Base-by-base conservation (phyloP, 2,888 invertebrate genomes). In the Psylliodes chrysocephalus region DNA sequence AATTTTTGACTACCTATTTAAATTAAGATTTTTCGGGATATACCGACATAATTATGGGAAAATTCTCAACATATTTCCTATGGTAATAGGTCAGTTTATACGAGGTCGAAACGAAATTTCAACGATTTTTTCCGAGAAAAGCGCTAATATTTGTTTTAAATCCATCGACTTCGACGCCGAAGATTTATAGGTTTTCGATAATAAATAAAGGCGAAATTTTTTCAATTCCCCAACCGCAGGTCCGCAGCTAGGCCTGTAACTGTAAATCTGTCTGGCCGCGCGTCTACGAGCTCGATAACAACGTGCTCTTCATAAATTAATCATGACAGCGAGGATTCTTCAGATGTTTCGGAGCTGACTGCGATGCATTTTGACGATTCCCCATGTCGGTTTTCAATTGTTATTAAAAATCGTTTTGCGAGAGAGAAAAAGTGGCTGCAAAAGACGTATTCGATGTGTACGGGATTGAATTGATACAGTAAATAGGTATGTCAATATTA, bases 261-360 rank as follows among this genome's bases (percentile, higher is more conserved):
- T 73, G 76, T 77, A 75, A 72, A 73, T 72, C 69, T n/a, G 76
- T 77, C 77, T 77, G 77, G 77, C 75, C 73, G 75, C 74, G 74
- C 71, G 76, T 76, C 77, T 77, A 76, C 73, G 70, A 72, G 67
- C 59, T 70, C 70, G 70, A 72, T 70, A 69, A 67, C 69, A 69
- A 73, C 73, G 72, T 70, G 73, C 71, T 71, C 73, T 63, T 73
- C 74, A 77, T 77, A 75, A 73, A 77, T 75, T 71, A 76, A 73
- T 73, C 75, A 73, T 76, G 73, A 72, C 68, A 67, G 60, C 68
- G 55, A 66, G 47, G 63, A 69, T 69, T 68, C 68, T 65, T 62
- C 63, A 71, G 67, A 66, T 66, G 66, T 62, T 63, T 67, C 56
- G 14, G 14, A 55, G 60, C 46, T 63, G 49, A 69, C 62, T 54